phyloP scores from a whole-genome alignment of 2,113 vertebrate genomes.

The Cryptomyrus ogoouensis region DNA sequence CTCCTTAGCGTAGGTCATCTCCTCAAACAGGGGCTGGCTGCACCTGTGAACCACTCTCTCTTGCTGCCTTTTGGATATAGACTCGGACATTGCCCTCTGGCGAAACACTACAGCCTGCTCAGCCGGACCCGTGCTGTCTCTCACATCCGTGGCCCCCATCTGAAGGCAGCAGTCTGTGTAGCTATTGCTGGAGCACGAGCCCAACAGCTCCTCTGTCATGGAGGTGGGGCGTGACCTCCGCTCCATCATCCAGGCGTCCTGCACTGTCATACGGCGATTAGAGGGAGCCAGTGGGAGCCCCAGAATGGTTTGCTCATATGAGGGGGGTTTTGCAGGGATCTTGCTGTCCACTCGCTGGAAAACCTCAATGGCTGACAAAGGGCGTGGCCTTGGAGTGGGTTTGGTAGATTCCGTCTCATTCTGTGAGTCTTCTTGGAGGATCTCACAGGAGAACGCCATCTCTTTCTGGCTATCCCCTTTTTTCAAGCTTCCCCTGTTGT shows the following conservation, averaged over 20 bases:
- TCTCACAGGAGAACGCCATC: conserved; percentile 64
- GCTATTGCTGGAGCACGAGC: not conserved
- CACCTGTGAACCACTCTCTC: conserved; percentile 59
- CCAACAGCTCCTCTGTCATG: conserved; percentile 49
- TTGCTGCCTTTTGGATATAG: conserved; percentile 44
- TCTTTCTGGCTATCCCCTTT: conserved; percentile 60
- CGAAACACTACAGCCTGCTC: conserved; percentile 47
- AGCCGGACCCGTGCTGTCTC: conserved; percentile 21
- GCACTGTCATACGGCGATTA: conserved; percentile 64
- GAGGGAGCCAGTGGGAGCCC: conserved; percentile 28
- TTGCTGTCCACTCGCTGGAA: conserved; percentile 70
- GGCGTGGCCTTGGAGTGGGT: conserved; percentile 31
- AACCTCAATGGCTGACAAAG: conserved; percentile 71
- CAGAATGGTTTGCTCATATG: conserved; percentile 74
- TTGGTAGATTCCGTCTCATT: conserved; percentile 39
- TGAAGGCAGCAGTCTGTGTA: conserved; percentile 21
- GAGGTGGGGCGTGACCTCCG: conserved; percentile 46
- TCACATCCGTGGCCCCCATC: conserved; percentile 19
- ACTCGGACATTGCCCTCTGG: conserved; percentile 73
- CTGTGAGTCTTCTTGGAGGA: conserved; percentile 60
- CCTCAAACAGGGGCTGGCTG: conserved; percentile 77
- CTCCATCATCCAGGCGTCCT: conserved; percentile 55
- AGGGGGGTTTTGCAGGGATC: conserved; percentile 68
- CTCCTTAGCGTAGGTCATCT: conserved; percentile 76
- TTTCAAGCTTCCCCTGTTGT: conserved; percentile 56